These are phyloP conservation scores for Agrilus cyanescens DNA, from an alignment of 2,888 invertebrate genomes.

Conservation along the genomic window DNA sequence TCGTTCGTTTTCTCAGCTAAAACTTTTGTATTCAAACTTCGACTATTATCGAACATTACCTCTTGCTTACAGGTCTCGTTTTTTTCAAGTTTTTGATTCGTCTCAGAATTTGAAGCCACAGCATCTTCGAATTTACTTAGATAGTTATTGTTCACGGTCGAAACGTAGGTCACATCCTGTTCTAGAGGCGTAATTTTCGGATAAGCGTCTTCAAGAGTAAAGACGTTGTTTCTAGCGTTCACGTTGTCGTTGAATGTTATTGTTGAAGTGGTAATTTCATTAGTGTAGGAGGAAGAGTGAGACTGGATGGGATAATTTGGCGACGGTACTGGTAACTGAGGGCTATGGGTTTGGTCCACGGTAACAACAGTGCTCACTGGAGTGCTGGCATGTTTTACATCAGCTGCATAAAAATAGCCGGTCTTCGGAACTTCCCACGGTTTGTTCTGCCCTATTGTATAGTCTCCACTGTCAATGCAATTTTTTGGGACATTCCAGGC, in stretches of 20 bases:
- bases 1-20: too few species aligned
- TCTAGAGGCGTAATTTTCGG: slow-evolving; percentile 12
- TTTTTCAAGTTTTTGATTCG: too few species aligned
- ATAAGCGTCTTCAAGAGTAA: too few species aligned
- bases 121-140: slow-evolving; percentile 11
- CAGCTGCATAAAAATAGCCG: slow-evolving; percentile 18
- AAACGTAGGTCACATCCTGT: slow-evolving; percentile 26
- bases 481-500: too few species aligned
- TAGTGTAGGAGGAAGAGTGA: slow-evolving; percentile 17
- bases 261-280: background rate
- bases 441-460: too few species aligned
- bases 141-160: slow-evolving; percentile 29
- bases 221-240: too few species aligned
- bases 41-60: slow-evolving; percentile 1
- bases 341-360: slow-evolving; percentile 28
- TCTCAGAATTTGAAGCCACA: too few species aligned
- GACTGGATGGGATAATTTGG: slow-evolving; percentile 31
- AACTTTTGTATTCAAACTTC: background rate
- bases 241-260: too few species aligned
- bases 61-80: too few species aligned
- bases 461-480: too few species aligned
- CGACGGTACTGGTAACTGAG: slow-evolving; percentile 31
- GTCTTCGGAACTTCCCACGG: background rate
- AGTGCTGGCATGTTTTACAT: slow-evolving; percentile 31
- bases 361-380: slow-evolving; percentile 20